A percentile compares a stretch with the other conserved stretches of the same genome.
phyloP scores from a whole-genome alignment of 2,888 invertebrate species.

The Andrena praecox region DNA sequence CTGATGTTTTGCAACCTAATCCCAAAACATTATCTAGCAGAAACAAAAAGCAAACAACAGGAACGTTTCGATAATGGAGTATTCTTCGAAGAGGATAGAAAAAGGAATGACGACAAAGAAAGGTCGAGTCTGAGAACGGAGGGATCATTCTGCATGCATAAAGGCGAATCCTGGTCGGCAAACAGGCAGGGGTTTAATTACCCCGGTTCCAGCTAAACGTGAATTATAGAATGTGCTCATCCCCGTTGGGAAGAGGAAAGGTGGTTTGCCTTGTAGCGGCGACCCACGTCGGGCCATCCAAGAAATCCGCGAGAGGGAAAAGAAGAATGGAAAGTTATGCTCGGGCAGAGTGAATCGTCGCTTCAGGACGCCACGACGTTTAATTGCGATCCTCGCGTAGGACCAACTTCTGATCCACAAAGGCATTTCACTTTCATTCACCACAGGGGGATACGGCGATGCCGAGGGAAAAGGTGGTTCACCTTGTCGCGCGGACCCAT shows the following conservation, averaged over 20 bases:
- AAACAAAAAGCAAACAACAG: too few species aligned
- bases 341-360: background rate
- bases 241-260: constrained; percentile 38
- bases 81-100: too few species aligned
- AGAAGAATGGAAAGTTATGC: constrained; percentile 30
- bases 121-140: background rate
- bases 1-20: too few species aligned
- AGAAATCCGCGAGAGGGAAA: background rate
- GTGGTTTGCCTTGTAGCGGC: constrained; percentile 56
- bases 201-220: constrained; percentile 22
- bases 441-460: background rate
- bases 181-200: constrained; percentile 42
- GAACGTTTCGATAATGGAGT: too few species aligned
- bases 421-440: constrained; percentile 33
- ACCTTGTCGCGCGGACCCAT: constrained; percentile 68
- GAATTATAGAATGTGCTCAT: constrained; percentile 39
- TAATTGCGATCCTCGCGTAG: constrained; percentile 15
- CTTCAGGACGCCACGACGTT: background rate
- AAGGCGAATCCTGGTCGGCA: background rate
- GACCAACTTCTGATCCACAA: constrained; percentile 17
- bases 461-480: constrained; percentile 61
- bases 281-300: constrained; percentile 33
- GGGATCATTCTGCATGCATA: background rate
- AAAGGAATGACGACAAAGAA: background rate
- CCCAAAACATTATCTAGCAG: too few species aligned